Percentiles rank a stretch among this genome's conserved stretches.
These are phyloP conservation scores for Cherax destructor DNA, from an alignment of 1,140 invertebrate genomes.

Conservation along the genomic window DNA sequence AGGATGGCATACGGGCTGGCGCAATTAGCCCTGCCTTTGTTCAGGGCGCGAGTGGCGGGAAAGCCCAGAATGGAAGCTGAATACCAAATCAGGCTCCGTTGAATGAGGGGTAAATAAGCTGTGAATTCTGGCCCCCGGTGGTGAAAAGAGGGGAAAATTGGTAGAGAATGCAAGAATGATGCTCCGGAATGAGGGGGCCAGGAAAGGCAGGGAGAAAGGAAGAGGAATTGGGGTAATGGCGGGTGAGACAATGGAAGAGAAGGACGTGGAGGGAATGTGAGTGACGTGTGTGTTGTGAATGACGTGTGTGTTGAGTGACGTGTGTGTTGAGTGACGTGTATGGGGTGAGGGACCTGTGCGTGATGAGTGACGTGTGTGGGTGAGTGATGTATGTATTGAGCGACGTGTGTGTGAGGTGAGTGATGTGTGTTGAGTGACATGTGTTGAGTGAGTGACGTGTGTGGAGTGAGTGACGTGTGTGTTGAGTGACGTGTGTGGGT, in stretches of 20 bases:
- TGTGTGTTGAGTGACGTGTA: background rate
- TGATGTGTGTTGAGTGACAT: too few species aligned
- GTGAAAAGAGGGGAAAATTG: constrained; percentile 65
- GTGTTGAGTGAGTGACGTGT: too few species aligned
- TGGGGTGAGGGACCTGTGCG: too few species aligned
- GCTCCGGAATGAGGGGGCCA: constrained; percentile 47
- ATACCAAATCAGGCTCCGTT: constrained; percentile 66
- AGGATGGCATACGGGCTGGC: constrained; percentile 56
- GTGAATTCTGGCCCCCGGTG: constrained; percentile 64
- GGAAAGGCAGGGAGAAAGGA: constrained; percentile 18
- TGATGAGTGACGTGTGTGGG: too few species aligned
- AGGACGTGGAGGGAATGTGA: constrained; percentile 43
- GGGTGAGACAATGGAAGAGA: constrained; percentile 37
- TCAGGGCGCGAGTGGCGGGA: constrained; percentile 61
- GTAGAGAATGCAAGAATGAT: constrained; percentile 67
- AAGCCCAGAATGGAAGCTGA: constrained; percentile 62
- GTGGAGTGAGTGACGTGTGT: too few species aligned
- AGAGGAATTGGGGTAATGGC: constrained; percentile 48
- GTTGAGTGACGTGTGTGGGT: too few species aligned
- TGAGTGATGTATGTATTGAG: too few species aligned
- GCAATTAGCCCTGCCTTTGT: constrained; percentile 67
- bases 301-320: background rate
- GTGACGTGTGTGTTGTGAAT: background rate
- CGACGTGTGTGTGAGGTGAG: too few species aligned
- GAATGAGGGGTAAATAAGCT: constrained; percentile 68